Evolutionary conservation across 2,113 vertebrate species (phyloP).

Genomic region (Leptobrachium leishanense): DNA sequence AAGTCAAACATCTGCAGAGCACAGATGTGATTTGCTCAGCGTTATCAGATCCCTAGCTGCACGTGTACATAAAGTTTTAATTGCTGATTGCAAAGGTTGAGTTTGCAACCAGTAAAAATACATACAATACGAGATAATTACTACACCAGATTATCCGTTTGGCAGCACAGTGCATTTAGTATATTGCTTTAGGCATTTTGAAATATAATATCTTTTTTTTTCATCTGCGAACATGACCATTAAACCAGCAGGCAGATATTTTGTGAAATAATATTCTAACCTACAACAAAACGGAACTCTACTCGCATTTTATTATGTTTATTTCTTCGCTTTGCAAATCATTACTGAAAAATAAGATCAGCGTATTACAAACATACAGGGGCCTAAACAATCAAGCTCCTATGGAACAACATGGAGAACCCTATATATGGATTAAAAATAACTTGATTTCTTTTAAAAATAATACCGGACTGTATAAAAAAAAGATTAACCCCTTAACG

Average conservation of each 20-base stretch:
- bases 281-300: no score
- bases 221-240: not conserved
- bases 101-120: constrained; percentile 55
- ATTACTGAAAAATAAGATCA: no score
- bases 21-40: constrained; percentile 63
- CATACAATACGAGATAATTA: constrained; percentile 53
- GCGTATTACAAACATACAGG: no score
- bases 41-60: constrained; percentile 57
- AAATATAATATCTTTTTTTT: constrained; percentile 8
- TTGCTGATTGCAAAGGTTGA: constrained; percentile 49
- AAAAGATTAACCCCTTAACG: no score
- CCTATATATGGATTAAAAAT: no score
- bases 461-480: no score
- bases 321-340: no score
- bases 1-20: constrained; percentile 57
- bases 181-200: constrained; percentile 27
- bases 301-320: no score
- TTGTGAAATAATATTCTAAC: no score
- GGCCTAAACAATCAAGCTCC: no score
- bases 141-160: not conserved
- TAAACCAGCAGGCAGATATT: not conserved
- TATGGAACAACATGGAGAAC: no score
- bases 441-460: no score
- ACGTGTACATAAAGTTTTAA: constrained; percentile 49
- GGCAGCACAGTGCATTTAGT: not conserved